Evolutionary conservation across 2,797 vertebrate genomes (phyloP), one percentile per base, ranked within the genome.

Genomic region (Momotus momota): DNA sequence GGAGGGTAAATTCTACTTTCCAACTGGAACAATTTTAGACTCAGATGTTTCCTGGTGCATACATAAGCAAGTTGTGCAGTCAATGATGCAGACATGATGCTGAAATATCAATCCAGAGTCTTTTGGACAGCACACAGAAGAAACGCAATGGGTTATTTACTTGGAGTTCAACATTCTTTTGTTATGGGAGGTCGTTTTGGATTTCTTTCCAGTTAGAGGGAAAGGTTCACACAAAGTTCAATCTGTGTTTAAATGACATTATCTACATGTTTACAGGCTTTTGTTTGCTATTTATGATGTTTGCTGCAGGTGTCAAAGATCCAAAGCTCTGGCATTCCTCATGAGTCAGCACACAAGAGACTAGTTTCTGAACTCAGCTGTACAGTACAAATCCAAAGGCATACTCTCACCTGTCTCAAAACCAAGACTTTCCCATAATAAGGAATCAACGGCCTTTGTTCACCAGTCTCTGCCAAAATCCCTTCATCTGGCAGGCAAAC

Each of bases 381-480:
- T 38, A 55, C 9, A 20, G 40, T 26, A 49, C 41, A 71, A 74
- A 87, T 61, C 38, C 71, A 87, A 58, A 73, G 33, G 33, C 45
- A 55, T 23, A 26, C 33, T 35, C 69, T n/a, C 48, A 74, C 25
- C 29, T 62, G 26, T 27, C 46, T 58, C 62, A 67, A 77, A n/a
- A 9, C 5, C 26, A 20, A 93, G 88, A 90, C 40, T 69, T 83
- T 20, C 70, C 43, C 35, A 13, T 46, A 40, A 65, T n/a, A 93
- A 81, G 58, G n/a, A 86, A 86, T 45, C 54, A 66, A 48, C n/a
- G 60, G 73, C 58, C 58, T 62, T 82, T 81, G 29, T 45, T 81
- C 58, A 81, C 33, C 15, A 22, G n/a, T n/a, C 75, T 81, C 58
- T 81, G 62, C 73, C 88, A 84, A 93, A 95, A 83, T 45, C 84